Conservation (phyloP, 2,113 vertebrate species). For the Cynoglossus semilaevis region DNA sequence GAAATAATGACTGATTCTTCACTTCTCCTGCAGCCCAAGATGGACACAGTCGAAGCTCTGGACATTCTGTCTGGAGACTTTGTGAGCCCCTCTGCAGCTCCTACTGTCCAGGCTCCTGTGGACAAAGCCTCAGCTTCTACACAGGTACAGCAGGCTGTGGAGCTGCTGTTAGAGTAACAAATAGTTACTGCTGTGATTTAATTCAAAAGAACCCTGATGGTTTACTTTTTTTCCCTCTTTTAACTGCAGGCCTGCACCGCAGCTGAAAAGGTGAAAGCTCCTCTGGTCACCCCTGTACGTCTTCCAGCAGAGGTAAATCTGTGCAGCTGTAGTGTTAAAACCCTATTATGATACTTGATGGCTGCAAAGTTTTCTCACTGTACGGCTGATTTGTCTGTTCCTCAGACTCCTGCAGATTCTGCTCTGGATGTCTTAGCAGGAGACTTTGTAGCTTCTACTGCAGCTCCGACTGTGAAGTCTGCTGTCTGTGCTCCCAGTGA, state of each 20-base stretch:
- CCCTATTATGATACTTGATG: no score
- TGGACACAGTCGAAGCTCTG: constrained; percentile 65
- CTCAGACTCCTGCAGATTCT: constrained; percentile 46
- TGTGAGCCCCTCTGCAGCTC: constrained; percentile 31
- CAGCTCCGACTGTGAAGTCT: constrained; percentile 62
- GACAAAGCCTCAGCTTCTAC: constrained; percentile 30
- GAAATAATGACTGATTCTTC: neutral
- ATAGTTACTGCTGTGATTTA: no score
- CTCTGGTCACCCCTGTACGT: constrained; percentile 27
- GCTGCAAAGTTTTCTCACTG: no score
- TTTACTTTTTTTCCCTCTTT: neutral
- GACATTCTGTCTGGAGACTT: constrained; percentile 71
- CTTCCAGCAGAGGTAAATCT: constrained; percentile 44
- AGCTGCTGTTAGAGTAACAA: neutral
- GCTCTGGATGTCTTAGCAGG: constrained; percentile 57
- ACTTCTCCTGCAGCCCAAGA: constrained; percentile 54
- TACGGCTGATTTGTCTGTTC: neutral
- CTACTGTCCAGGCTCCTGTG: constrained; percentile 51
- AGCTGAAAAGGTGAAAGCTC: constrained; percentile 51
- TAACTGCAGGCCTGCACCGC: constrained; percentile 51
- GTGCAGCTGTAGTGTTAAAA: no score
- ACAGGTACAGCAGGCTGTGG: constrained; percentile 25
- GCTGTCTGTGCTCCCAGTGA: constrained; percentile 29
- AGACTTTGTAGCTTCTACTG: constrained; percentile 60
- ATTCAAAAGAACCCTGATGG: no score